A percentile compares a stretch with the other conserved stretches of the same genome.
phyloP scores from a whole-genome alignment of 2,113 vertebrate genomes.

The Zootoca vivipara region DNA sequence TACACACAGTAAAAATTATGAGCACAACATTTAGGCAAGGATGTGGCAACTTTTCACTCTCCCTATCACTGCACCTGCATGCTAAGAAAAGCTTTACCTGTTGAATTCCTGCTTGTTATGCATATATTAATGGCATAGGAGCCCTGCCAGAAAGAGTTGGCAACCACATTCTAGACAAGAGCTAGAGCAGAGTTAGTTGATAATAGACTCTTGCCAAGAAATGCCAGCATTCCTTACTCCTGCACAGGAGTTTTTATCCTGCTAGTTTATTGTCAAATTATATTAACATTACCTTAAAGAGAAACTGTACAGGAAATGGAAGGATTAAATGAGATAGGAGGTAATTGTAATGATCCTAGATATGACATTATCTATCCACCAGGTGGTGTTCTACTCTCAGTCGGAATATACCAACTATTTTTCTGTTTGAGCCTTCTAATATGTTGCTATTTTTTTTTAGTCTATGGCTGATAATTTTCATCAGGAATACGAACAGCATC shows the following conservation, averaged over 20 bases:
- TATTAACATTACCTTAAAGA: neutral
- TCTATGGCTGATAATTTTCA: neutral
- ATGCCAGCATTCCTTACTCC: neutral
- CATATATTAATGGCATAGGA: neutral
- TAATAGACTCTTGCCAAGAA: neutral
- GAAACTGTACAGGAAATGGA: neutral
- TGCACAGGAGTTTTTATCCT: neutral
- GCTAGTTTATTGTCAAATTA: neutral
- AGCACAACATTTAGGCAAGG: too few relatives aligned
- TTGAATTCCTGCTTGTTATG: neutral
- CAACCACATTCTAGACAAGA: neutral
- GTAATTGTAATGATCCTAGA: neutral
- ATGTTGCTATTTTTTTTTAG: neutral
- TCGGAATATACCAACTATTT: neutral
- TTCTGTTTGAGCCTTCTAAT: neutral
- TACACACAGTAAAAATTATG: neutral
- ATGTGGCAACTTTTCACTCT: neutral
- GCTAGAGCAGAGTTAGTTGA: neutral
- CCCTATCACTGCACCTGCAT: neutral
- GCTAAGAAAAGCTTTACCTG: neutral
- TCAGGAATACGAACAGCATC: neutral
- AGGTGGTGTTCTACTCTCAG: constrained; percentile 10
- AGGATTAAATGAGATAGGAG: neutral
- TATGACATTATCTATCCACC: constrained; percentile 3
- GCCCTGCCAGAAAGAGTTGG: neutral